Base-by-base conservation (phyloP, 1,140 invertebrate genomes). In the Calliopsis andreniformis region DNA sequence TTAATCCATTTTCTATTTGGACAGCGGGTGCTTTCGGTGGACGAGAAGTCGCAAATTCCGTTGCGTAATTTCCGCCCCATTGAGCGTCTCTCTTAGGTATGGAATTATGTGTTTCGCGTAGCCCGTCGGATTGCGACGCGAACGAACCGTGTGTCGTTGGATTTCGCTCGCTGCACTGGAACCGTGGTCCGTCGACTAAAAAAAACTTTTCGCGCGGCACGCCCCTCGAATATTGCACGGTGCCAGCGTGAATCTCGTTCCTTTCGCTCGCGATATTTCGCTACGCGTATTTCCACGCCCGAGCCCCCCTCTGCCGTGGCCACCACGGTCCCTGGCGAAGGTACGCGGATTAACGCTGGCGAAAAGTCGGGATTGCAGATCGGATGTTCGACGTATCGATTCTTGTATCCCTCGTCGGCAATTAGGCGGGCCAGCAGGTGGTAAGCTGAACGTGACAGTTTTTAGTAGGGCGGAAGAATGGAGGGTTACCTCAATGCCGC, bases 1-100 rank as follows among this genome's bases (percentile, higher is more conserved):
- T 89, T 89, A 91, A 91, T 91, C 87, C 89, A 90, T 90, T 91
- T 91, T 91, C 89, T 91, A 91, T 91, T 90, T 84, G 82, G 82
- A 84, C 82, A 84, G 81, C 82, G 3, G 35, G 87, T 85, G 87
- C 88, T 89, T 89, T 91, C 78, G 83, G 87, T 89, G 85, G 87
- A 86, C 80, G 86, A 82, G 86, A 89, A 88, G 84, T 79, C 78
- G 78, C 72, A 83, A 84, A 82, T 84, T 83, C 82, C 82, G 82
- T 84, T 84, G 82, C 82, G 82, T 84, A 83, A 84, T 84, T 84
- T 84, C 81, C 82, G 82, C 39, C 53, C 81, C 81, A 84, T 84
- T 84, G 82, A 84, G 76, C 78, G 43, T 78, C 53, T 59, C 69
- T 70, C 76, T 76, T 76, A 59, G 55, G 73, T 76, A 68, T 76